Evolutionary conservation across 2,888 invertebrate genomes (phyloP).

Genomic region (Elegia similella): DNA sequence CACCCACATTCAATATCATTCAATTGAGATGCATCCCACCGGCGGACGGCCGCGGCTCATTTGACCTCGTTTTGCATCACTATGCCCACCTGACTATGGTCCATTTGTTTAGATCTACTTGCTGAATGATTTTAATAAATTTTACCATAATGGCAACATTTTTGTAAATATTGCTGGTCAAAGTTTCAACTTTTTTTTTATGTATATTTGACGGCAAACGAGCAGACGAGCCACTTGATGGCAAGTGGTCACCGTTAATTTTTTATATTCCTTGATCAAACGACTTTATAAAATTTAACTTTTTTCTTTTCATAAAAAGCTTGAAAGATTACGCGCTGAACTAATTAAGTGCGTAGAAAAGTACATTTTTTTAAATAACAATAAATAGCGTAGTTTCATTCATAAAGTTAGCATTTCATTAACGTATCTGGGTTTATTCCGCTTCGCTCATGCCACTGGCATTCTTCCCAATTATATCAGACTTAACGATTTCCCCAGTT

Average conservation of each 20-base stretch:
- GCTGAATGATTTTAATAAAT: no score
- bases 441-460: not conserved
- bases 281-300: no score
- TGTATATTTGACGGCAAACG: no score
- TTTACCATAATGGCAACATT: no score
- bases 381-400: not conserved
- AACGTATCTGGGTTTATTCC: not conserved
- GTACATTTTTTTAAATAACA: not conserved
- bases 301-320: no score
- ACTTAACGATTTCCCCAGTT: not conserved
- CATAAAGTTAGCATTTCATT: not conserved
- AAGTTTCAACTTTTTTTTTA: no score
- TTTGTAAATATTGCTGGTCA: no score
- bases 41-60: slow-evolving; percentile 45
- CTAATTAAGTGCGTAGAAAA: no score
- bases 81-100: slow-evolving; percentile 44
- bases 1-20: slow-evolving; percentile 56
- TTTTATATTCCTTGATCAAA: no score
- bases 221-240: no score
- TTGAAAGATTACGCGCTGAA: no score
- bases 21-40: slow-evolving; percentile 58
- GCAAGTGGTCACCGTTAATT: no score
- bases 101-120: not conserved
- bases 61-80: slow-evolving; percentile 57
- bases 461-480: not conserved